Conservation (phyloP, 2,888 invertebrate genomes). For the Heliconius ethilla region DNA sequence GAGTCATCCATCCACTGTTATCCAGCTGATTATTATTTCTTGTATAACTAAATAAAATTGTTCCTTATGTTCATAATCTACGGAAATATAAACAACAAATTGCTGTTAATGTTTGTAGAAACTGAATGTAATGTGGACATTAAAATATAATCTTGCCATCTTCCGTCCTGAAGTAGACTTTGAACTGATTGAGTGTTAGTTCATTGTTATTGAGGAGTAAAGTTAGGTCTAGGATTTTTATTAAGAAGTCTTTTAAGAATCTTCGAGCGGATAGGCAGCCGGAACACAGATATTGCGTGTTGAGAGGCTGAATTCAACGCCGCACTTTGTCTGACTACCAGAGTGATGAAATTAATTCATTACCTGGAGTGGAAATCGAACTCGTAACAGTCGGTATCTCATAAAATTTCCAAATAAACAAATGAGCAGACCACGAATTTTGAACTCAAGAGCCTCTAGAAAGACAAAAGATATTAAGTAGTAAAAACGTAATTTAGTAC, state of each 20-base stretch:
- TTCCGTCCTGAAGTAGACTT: not conserved
- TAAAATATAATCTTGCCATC: not conserved
- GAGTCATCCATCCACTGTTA: constrained; percentile 8
- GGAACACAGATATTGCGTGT: too few relatives aligned
- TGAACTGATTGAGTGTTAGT: not conserved
- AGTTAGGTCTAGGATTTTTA: too few relatives aligned
- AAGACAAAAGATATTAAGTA: not conserved
- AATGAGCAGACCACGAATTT: not conserved
- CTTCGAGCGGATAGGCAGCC: not conserved
- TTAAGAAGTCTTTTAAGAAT: not conserved
- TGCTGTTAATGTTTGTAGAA: not conserved
- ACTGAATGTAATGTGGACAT: not conserved
- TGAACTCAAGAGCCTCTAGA: not conserved
- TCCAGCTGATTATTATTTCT: not conserved
- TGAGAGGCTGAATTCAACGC: too few relatives aligned
- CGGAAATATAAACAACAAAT: constrained; percentile 12
- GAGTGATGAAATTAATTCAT: too few relatives aligned
- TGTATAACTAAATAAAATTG: not conserved
- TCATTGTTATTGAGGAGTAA: not conserved
- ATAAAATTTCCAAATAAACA: not conserved
- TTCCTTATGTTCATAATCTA: constrained; percentile 8
- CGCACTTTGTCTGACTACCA: too few relatives aligned
- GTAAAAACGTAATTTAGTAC: not conserved
- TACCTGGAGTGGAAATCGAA: too few relatives aligned
- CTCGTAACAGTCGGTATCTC: not conserved